A percentile compares a stretch with the other conserved stretches of the same genome.
Evolutionary conservation across 2,797 vertebrate genomes (phyloP).

Genomic region (Leuciscus waleckii): DNA sequence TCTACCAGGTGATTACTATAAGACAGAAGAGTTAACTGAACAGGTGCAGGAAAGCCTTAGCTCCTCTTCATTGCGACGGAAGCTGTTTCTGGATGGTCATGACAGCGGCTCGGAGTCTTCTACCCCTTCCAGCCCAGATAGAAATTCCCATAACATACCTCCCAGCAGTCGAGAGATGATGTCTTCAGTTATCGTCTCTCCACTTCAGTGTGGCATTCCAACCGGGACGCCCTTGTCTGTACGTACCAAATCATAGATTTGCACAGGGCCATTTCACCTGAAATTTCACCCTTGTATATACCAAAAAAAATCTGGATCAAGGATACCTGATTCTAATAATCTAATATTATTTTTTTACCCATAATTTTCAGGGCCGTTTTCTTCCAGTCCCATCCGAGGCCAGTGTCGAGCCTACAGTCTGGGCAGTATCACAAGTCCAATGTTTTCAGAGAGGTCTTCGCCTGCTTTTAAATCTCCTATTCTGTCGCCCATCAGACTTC

Average conservation of each 20-base stretch:
- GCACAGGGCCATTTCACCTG: neutral
- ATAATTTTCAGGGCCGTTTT: conserved; percentile 86
- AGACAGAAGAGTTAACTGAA: conserved; percentile 83
- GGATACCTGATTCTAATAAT: neutral
- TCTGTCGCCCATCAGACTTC: conserved; percentile 88
- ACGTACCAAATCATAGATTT: conserved; percentile 60
- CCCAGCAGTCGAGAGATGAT: conserved; percentile 51
- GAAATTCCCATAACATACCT: conserved; percentile 63
- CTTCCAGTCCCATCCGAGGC: conserved; percentile 94
- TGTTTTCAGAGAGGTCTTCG: conserved; percentile 81
- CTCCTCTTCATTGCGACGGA: conserved; percentile 92
- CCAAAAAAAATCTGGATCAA: neutral
- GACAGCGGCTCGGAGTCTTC: conserved; percentile 87
- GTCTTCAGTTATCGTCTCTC: conserved; percentile 80
- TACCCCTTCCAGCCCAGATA: conserved; percentile 81
- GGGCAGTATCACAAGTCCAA: conserved; percentile 87
- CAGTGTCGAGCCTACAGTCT: conserved; percentile 86
- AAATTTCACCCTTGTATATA: neutral
- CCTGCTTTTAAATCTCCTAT: conserved; percentile 80
- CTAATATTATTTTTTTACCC: neutral
- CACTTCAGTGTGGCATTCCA: conserved; percentile 78
- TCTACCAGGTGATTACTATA: conserved; percentile 87
- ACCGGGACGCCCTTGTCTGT: conserved; percentile 86
- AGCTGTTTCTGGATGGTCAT: conserved; percentile 93
- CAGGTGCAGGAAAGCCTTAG: conserved; percentile 94